Percentiles rank a stretch among this genome's conserved stretches.
These are phyloP conservation scores for Pachymerium ferrugineum DNA, from an alignment of 2,888 invertebrate genomes.

Conservation along the genomic window DNA sequence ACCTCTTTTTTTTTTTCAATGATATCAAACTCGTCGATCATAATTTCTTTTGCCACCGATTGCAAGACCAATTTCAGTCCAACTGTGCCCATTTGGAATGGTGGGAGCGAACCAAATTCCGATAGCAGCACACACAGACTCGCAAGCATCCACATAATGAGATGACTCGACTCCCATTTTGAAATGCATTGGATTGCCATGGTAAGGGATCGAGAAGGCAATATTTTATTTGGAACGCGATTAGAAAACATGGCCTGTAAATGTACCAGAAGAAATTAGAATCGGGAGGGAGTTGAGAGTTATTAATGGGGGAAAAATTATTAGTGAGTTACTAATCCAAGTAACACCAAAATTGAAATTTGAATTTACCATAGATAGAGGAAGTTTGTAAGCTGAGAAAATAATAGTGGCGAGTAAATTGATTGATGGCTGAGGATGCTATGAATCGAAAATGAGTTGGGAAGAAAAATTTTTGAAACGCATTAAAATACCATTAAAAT, in stretches of 20 bases:
- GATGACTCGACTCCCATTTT: slow-evolving; percentile 23
- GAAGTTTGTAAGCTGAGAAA: not conserved
- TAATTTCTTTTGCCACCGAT: slow-evolving; percentile 22
- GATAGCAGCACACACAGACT: slow-evolving; percentile 8
- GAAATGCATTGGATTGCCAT: slow-evolving; percentile 8
- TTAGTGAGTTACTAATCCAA: not conserved
- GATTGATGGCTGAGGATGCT: not conserved
- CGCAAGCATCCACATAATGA: slow-evolving; percentile 10
- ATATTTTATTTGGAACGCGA: not conserved
- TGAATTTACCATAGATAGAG: not conserved
- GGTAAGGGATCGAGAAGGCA: not conserved
- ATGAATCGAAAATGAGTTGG: not conserved
- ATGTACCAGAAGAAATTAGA: not conserved
- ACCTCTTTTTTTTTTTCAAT: not conserved
- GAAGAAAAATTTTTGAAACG: slow-evolving; percentile 14
- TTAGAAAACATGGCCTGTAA: slow-evolving; percentile 3
- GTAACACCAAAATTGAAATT: not conserved
- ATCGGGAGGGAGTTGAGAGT: no score
- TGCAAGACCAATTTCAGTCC: slow-evolving; percentile 15
- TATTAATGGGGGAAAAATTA: not conserved
- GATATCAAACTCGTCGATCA: slow-evolving; percentile 10
- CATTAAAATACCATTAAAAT: slow-evolving; percentile 19
- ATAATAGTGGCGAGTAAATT: not conserved
- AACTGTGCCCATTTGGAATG: slow-evolving; percentile 13
- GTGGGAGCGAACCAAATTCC: slow-evolving; percentile 17